Conservation (phyloP, 2,113 vertebrate genomes). For the Muntiacus muntjak region DNA sequence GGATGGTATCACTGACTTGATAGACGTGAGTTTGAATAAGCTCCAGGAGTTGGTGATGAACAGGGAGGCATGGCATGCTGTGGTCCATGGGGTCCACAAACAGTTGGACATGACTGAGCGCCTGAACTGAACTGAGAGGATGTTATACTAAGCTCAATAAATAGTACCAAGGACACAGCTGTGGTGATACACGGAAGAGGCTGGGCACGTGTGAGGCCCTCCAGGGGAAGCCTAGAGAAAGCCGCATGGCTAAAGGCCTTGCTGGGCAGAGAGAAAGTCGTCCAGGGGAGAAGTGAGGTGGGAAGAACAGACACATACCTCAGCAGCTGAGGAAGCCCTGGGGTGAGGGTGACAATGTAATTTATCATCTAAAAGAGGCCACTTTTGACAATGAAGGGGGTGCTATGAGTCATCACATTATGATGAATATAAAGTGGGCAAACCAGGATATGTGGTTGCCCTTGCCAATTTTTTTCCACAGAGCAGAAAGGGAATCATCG, state of each 20-base stretch:
- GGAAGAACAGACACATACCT: not conserved
- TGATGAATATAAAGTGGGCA: not conserved
- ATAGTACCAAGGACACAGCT: too few species aligned
- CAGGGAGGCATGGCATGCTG: too few species aligned
- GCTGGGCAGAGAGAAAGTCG: not conserved
- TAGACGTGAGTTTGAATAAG: not conserved
- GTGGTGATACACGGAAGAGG: not conserved
- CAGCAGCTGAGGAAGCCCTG: not conserved
- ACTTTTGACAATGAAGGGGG: not conserved
- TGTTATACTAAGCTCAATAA: too few species aligned
- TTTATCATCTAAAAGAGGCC: not conserved
- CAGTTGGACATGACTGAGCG: too few species aligned
- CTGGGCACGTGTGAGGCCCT: not conserved
- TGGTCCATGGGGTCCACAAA: too few species aligned
- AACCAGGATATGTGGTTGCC: not conserved
- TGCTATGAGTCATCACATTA: not conserved
- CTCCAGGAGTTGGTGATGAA: too few species aligned
- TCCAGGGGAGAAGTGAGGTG: not conserved
- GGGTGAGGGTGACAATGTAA: not conserved
- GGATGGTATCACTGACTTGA: not conserved
- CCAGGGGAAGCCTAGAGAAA: not conserved
- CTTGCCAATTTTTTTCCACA: not conserved
- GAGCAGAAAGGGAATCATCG: not conserved
- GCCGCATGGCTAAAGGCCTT: not conserved
- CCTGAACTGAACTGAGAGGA: too few species aligned